A percentile compares a stretch with the other conserved stretches of the same genome.
phyloP scores from a whole-genome alignment of 2,888 invertebrate genomes.

The Busseola fusca region DNA sequence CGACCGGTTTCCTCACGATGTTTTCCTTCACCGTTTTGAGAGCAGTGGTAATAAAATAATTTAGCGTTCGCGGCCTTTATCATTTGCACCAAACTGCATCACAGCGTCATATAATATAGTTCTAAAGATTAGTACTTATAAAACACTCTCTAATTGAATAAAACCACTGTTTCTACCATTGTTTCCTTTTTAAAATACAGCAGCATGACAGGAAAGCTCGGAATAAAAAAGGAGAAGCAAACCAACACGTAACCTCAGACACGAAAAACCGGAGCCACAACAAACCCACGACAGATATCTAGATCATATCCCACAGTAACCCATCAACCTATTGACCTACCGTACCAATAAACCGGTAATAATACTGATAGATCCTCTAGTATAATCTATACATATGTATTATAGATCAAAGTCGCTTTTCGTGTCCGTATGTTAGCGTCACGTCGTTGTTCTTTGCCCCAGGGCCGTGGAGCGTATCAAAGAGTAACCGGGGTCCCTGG shows the following conservation, averaged over 20 bases:
- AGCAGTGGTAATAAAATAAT: neutral
- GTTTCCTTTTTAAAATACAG: neutral
- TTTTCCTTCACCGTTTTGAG: neutral
- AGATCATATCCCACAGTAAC: conserved; percentile 21
- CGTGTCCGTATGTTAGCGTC: neutral
- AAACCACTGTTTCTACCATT: no score
- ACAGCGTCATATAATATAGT: neutral
- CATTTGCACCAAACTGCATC: neutral
- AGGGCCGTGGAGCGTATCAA: no score
- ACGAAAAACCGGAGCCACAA: conserved; percentile 3
- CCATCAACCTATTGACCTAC: conserved; percentile 45
- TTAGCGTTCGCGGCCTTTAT: neutral
- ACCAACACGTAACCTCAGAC: neutral
- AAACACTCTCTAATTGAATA: neutral
- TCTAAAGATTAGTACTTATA: neutral
- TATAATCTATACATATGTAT: conserved; percentile 7
- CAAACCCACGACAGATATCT: conserved; percentile 5
- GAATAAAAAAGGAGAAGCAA: neutral
- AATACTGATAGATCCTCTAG: conserved; percentile 27
- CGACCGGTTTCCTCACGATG: neutral
- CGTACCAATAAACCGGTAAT: conserved; percentile 35
- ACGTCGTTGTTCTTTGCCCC: neutral
- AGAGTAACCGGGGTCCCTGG: no score
- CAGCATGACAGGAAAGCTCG: neutral
- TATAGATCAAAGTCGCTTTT: neutral